phyloP scores from a whole-genome alignment of 2,797 vertebrate species.

The Ctenopoma kingsleyae region DNA sequence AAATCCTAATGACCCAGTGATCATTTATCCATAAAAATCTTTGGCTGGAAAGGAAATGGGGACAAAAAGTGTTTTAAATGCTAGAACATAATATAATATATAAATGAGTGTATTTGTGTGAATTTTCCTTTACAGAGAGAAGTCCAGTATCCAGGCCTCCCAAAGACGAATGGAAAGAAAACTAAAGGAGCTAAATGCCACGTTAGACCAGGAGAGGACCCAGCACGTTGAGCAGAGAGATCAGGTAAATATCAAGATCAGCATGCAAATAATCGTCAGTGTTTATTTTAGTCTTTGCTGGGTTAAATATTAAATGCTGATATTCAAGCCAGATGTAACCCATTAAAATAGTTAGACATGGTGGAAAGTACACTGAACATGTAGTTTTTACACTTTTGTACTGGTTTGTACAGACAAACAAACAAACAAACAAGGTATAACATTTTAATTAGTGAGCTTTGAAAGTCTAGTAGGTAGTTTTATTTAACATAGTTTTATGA shows the following conservation, averaged over 20 bases:
- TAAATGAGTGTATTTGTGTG: neutral
- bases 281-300: slow-evolving; percentile 7
- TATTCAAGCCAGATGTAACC: neutral
- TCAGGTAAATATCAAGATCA: slow-evolving; percentile 83
- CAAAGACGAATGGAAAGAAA: slow-evolving; percentile 92
- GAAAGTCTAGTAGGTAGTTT: neutral
- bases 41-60: too few relatives aligned
- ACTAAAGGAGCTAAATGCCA: slow-evolving; percentile 92
- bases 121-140: slow-evolving; percentile 84
- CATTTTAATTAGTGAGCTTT: neutral
- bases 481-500: neutral
- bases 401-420: neutral
- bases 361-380: neutral
- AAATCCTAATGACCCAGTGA: neutral
- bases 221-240: slow-evolving; percentile 92
- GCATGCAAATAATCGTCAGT: neutral
- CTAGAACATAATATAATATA: neutral
- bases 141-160: slow-evolving; percentile 85
- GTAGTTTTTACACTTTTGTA: neutral
- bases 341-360: neutral
- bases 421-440: neutral
- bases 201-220: slow-evolving; percentile 92
- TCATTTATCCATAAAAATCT: too few relatives aligned
- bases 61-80: too few relatives aligned
- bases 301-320: neutral